Conservation (phyloP, 2,888 invertebrate species). For the Hemaris fuciformis region DNA sequence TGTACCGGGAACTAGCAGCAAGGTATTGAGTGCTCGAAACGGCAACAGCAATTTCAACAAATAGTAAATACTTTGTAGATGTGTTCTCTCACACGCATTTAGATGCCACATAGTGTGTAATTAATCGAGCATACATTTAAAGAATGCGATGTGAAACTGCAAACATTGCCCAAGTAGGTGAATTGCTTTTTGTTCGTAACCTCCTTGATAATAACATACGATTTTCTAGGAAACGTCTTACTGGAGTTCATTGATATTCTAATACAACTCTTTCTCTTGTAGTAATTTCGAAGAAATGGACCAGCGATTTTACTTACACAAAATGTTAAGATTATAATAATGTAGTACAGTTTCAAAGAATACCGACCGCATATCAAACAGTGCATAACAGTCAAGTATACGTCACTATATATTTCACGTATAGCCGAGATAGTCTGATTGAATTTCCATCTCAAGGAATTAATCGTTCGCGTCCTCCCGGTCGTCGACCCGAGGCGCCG, state of each 20-base stretch:
- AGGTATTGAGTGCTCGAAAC: constrained; percentile 26
- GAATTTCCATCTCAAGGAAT: constrained; percentile 37
- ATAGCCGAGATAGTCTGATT: constrained; percentile 24
- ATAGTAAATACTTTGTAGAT: constrained; percentile 21
- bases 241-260: background rate
- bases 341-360: no score
- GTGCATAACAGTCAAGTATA: background rate
- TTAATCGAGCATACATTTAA: constrained; percentile 11
- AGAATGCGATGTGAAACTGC: constrained; percentile 4
- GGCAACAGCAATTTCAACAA: constrained; percentile 36
- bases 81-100: constrained; percentile 23
- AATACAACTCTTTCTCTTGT: background rate
- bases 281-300: no score
- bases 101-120: constrained; percentile 11
- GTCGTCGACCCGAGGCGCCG: constrained; percentile 59
- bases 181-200: background rate
- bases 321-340: background rate
- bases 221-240: constrained; percentile 1
- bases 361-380: background rate
- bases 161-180: constrained; percentile 3
- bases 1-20: constrained; percentile 36
- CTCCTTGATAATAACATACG: background rate
- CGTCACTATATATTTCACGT: constrained; percentile 15
- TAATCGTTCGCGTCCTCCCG: constrained; percentile 47
- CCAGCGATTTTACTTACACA: background rate